Evolutionary conservation across 2,113 vertebrate genomes (phyloP).

Genomic region (Muscicapa adusta): DNA sequence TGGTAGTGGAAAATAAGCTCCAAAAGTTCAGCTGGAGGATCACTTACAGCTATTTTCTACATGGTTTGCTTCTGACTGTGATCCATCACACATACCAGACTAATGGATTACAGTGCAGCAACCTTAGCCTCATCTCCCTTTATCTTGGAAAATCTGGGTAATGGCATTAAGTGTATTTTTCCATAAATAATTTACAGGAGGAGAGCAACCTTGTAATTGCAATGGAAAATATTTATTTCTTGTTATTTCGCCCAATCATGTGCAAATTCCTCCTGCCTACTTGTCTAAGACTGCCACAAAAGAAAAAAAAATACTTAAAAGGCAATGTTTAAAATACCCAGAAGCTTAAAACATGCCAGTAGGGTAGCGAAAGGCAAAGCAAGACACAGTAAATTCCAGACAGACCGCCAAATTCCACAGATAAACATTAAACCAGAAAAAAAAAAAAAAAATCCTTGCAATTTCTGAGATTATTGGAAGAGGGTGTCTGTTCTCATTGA

Average conservation of each 20-base stretch:
- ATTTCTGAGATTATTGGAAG: not conserved
- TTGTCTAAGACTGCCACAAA: not conserved
- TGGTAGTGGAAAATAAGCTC: not conserved
- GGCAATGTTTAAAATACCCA: constrained; percentile 21
- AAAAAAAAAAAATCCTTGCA: not conserved
- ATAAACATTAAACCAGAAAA: not conserved
- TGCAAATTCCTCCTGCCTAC: constrained; percentile 20
- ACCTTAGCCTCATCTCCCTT: not conserved
- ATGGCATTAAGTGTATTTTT: constrained; percentile 23
- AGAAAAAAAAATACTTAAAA: constrained; percentile 11
- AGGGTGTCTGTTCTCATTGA: accelerated
- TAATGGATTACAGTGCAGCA: constrained; percentile 8
- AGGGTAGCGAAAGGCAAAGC: not conserved
- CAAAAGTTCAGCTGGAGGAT: not conserved
- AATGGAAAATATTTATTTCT: constrained; percentile 44
- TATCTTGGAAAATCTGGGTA: constrained; percentile 46
- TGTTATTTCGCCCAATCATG: not conserved
- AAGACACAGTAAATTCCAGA: not conserved
- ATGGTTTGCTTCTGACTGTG: not conserved
- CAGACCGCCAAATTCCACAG: not conserved
- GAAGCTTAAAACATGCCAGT: not conserved
- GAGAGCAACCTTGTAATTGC: constrained; percentile 1
- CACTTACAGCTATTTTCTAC: constrained; percentile 16
- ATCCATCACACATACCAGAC: constrained; percentile 33
- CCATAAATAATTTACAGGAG: constrained; percentile 42